These are phyloP conservation scores for Acleris sparsana DNA, from an alignment of 2,888 invertebrate species.

Conservation along the genomic window DNA sequence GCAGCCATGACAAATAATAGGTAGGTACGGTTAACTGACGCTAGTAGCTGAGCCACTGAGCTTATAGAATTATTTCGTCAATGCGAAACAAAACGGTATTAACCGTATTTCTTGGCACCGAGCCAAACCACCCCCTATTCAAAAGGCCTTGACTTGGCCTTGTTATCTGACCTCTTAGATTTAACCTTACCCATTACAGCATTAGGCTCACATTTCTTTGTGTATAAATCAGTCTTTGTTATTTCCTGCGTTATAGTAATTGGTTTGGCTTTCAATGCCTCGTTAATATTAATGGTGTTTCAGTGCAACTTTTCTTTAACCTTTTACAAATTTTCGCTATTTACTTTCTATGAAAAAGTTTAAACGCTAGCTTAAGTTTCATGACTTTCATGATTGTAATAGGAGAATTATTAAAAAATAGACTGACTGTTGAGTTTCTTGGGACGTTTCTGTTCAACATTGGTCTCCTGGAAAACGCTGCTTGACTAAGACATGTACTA, in stretches of 20 bases:
- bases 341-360: too few relatives aligned
- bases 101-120: slow-evolving; percentile 17
- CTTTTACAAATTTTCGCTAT: too few relatives aligned
- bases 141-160: slow-evolving; percentile 5
- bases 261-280: slow-evolving; percentile 30
- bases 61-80: neutral
- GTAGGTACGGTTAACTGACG: too few relatives aligned
- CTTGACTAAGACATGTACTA: too few relatives aligned
- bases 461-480: too few relatives aligned
- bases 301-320: neutral
- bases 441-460: too few relatives aligned
- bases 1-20: too few relatives aligned
- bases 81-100: slow-evolving; percentile 9
- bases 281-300: neutral
- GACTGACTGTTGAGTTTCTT: too few relatives aligned
- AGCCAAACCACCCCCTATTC: slow-evolving; percentile 12
- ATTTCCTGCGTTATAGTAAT: slow-evolving; percentile 15
- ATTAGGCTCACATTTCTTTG: slow-evolving; percentile 5
- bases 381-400: too few relatives aligned
- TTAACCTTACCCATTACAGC: slow-evolving; percentile 1
- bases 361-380: too few relatives aligned
- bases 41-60: too few relatives aligned
- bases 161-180: slow-evolving; percentile 2
- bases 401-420: too few relatives aligned
- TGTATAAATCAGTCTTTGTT: slow-evolving; percentile 6